These are phyloP conservation scores for Etia nguti DNA, from an alignment of 2,113 vertebrate genomes.

Conservation along the genomic window DNA sequence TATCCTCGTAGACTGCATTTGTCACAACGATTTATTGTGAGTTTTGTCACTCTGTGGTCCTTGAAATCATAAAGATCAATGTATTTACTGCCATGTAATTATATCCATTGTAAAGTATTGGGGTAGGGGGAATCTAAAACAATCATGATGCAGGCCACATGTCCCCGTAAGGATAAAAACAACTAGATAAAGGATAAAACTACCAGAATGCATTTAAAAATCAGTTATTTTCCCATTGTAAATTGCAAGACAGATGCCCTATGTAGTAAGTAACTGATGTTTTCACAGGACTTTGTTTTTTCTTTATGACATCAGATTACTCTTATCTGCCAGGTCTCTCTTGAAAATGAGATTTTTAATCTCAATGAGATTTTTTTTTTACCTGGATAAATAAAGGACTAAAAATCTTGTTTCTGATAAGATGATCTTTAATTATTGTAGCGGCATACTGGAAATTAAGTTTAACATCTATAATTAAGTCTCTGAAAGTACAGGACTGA, in stretches of 20 bases:
- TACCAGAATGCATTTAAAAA: not conserved
- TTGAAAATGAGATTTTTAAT: too few relatives aligned
- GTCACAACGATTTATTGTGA: constrained; percentile 29
- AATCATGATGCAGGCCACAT: not conserved
- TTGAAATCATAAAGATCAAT: constrained; percentile 17
- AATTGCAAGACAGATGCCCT: not conserved
- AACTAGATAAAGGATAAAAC: not conserved
- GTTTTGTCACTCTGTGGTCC: not conserved
- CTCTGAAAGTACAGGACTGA: not conserved
- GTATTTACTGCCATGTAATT: not conserved
- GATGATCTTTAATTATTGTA: not conserved
- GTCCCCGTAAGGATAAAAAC: not conserved
- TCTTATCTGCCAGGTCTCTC: too few relatives aligned
- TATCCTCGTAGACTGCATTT: not conserved
- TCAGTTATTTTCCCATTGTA: not conserved
- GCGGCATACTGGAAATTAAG: not conserved
- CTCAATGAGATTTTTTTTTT: too few relatives aligned
- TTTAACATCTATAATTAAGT: not conserved
- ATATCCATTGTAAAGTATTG: not conserved
- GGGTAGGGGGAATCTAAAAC: not conserved
- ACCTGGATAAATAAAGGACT: too few relatives aligned
- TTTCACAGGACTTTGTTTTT: not conserved
- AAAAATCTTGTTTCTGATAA: not conserved
- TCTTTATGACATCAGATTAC: not conserved
- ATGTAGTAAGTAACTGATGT: not conserved